Percentiles rank a stretch among this genome's conserved stretches.
phyloP scores from a whole-genome alignment of 2,113 vertebrate species.

The Boleophthalmus pectinirostris region DNA sequence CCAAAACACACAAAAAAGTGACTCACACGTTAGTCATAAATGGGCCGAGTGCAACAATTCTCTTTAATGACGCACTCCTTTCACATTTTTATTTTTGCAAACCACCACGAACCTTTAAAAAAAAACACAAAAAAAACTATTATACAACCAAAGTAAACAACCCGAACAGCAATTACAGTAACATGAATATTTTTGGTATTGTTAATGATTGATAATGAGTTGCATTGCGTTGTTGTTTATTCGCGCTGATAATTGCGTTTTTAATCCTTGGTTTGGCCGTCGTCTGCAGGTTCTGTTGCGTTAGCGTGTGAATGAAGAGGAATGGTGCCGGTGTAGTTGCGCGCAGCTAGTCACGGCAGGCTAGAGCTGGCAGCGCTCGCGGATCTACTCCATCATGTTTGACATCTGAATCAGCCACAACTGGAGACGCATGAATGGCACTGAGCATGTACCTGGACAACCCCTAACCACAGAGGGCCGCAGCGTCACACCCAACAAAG shows the following conservation, averaged over 20 bases:
- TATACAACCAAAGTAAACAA: too few relatives aligned
- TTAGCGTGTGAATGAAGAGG: constrained; percentile 54
- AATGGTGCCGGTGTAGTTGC: constrained; percentile 9
- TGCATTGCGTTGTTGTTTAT: too few relatives aligned
- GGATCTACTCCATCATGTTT: constrained; percentile 62
- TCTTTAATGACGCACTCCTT: too few relatives aligned
- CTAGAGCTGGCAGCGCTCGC: constrained; percentile 50
- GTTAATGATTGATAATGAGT: too few relatives aligned
- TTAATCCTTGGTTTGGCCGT: constrained; percentile 6
- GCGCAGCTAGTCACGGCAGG: constrained; percentile 35
- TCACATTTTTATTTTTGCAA: too few relatives aligned
- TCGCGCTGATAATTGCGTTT: not conserved
- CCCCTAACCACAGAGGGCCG: constrained; percentile 43
- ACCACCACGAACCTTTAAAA: too few relatives aligned
- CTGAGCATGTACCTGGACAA: constrained; percentile 40
- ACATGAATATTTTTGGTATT: too few relatives aligned
- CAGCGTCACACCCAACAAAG: constrained; percentile 30
- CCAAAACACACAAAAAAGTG: too few relatives aligned
- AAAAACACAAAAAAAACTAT: too few relatives aligned
- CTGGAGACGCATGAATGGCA: constrained; percentile 60
- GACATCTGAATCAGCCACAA: constrained; percentile 62
- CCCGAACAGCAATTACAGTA: too few relatives aligned
- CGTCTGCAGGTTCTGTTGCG: constrained; percentile 5
- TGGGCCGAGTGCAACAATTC: too few relatives aligned
- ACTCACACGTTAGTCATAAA: too few relatives aligned